Conservation (phyloP, 2,888 invertebrate genomes). For the Agonopterix alstromeriana region DNA sequence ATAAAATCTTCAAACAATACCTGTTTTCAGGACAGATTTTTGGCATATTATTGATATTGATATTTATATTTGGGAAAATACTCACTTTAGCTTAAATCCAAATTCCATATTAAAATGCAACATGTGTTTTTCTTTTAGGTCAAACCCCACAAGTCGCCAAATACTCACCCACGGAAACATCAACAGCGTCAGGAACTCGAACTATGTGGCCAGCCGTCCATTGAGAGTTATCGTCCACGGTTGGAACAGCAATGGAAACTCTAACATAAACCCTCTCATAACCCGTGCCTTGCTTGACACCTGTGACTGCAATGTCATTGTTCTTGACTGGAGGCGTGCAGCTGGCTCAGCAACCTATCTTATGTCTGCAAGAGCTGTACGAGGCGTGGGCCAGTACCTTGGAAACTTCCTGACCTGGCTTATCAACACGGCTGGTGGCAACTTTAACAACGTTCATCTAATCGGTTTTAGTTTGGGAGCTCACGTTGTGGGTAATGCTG, state of each 20-base stretch:
- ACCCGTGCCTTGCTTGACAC: slow-evolving; percentile 38
- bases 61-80: neutral
- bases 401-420: slow-evolving; percentile 60
- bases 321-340: slow-evolving; percentile 51
- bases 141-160: slow-evolving; percentile 37
- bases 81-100: neutral
- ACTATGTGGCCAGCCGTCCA: slow-evolving; percentile 30
- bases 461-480: slow-evolving; percentile 51
- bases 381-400: slow-evolving; percentile 42
- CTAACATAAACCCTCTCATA: slow-evolving; percentile 31
- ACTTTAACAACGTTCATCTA: slow-evolving; percentile 37
- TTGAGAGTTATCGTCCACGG: slow-evolving; percentile 50
- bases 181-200: slow-evolving; percentile 36
- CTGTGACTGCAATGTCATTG: slow-evolving; percentile 51
- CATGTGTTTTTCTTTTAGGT: slow-evolving; percentile 19
- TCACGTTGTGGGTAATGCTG: slow-evolving; percentile 41
- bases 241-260: slow-evolving; percentile 45
- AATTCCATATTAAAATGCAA: neutral
- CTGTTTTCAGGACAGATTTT: too few relatives aligned
- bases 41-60: neutral
- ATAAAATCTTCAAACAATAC: neutral
- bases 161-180: slow-evolving; percentile 37
- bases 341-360: slow-evolving; percentile 31
- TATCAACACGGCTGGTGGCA: slow-evolving; percentile 31
- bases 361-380: slow-evolving; percentile 42